Conservation (phyloP, 2,888 invertebrate species). For the Lasioglossum zephyrum region DNA sequence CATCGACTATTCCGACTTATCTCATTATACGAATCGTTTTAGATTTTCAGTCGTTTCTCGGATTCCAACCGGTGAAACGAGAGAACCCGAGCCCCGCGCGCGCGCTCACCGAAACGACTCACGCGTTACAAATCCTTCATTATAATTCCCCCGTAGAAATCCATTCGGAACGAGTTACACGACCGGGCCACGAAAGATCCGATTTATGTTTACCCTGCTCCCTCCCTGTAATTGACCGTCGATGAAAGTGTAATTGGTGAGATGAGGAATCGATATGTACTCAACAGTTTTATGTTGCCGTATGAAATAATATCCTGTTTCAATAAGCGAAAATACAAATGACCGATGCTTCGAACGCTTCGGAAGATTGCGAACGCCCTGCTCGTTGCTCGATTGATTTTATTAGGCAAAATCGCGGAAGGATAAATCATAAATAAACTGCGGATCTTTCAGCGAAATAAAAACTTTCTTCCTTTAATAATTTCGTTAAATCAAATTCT, state of each 20-base stretch:
- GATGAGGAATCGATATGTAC: not conserved
- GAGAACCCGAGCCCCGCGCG: not conserved
- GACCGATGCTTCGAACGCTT: not conserved
- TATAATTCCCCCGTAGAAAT: constrained; percentile 5
- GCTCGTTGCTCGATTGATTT: not conserved
- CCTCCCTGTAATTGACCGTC: not conserved
- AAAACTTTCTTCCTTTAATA: not conserved
- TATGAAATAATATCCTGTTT: not conserved
- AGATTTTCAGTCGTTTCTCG: constrained; percentile 44
- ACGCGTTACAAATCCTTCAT: constrained; percentile 8
- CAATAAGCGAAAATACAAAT: not conserved
- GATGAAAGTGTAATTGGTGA: not conserved
- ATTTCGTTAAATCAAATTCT: not conserved
- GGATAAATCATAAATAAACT: not conserved
- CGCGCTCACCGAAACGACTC: not conserved
- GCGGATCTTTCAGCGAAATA: not conserved
- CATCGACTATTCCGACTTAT: constrained; percentile 49
- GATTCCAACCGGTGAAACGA: constrained; percentile 35
- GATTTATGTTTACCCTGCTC: not conserved
- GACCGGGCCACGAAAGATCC: not conserved
- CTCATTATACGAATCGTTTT: constrained; percentile 63
- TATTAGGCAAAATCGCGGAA: not conserved
- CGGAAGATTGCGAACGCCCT: not conserved
- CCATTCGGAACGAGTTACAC: constrained; percentile 2
- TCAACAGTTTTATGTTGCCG: not conserved